Evolutionary conservation across 2,113 vertebrate genomes (phyloP).

Genomic region (Bujurquina vittata): DNA sequence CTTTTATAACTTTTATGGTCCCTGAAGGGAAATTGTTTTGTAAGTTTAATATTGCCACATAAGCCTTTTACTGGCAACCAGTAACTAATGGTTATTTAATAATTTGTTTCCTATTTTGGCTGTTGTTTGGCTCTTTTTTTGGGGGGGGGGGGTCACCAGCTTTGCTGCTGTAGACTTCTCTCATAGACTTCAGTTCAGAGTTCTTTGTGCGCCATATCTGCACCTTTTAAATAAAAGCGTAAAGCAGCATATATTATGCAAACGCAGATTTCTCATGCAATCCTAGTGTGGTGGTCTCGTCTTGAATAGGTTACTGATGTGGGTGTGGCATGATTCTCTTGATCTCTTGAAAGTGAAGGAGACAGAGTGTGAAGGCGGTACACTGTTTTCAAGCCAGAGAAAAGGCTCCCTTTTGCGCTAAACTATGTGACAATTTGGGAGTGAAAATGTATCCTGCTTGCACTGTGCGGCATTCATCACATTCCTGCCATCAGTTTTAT

Average conservation of each 20-base stretch:
- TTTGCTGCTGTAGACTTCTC: too few relatives aligned
- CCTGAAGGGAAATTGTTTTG: neutral
- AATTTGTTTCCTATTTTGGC: too few relatives aligned
- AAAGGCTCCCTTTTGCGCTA: neutral
- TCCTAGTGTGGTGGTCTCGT: neutral
- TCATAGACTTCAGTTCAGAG: too few relatives aligned
- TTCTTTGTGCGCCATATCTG: neutral
- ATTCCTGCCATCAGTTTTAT: neutral
- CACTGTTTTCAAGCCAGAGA: neutral
- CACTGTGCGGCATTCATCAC: neutral
- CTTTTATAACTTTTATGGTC: neutral
- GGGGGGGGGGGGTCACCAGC: too few relatives aligned
- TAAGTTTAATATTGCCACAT: neutral
- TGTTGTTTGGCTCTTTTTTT: too few relatives aligned
- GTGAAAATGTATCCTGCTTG: neutral
- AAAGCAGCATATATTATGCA: neutral
- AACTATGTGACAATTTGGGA: neutral
- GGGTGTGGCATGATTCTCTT: constrained; percentile 22
- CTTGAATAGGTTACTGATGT: constrained; percentile 28
- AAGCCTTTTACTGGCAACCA: neutral
- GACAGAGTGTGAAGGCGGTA: neutral
- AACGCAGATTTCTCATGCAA: constrained; percentile 9
- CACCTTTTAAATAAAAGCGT: neutral
- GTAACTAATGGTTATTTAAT: too few relatives aligned
- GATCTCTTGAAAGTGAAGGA: constrained; percentile 23